Evolutionary conservation across 2,113 vertebrate species (phyloP), one percentile per base, ranked within the genome.

Genomic region (Indicator maculatus): DNA sequence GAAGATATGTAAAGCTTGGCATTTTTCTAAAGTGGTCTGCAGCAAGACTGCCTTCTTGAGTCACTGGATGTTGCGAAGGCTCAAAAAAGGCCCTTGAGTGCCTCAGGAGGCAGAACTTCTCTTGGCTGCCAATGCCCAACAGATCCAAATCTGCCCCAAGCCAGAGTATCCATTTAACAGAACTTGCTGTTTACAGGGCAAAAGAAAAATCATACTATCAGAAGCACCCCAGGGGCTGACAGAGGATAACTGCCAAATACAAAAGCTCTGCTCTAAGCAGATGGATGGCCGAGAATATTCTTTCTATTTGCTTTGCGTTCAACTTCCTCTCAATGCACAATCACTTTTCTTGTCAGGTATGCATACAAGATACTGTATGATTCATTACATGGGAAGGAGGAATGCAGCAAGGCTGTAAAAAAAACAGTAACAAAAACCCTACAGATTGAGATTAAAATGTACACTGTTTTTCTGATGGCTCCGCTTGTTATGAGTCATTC

Each of bases 401-500:
- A 95, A 78, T 3, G 76, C 0, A 72, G 61, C 36, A 83, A 82
- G 65, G 16, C 53, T 33, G n/a, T 33, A 90, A 94, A 67, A 47
- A 67, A 50, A 93, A 61, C 19, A 84, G 76, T 86, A 93, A 88
- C 50, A 63, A 95, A 90, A 88, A 0, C 91, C 79, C 91, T 55
- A 78, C 91, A 88, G 93, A 95, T 59, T 92, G 86, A 88, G 83
- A 88, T 66, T 55, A 91, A 88, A 95, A 90, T 1, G 17, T 59
- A 86, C 93, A 96, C 89, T 90, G 89, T 91, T 95, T 91, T 95
- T 95, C 85, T 89, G 94, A 95, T 86, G 83, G 80, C 53, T 63
- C 61, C 78, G 72, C 88, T 91, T 81, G n/a, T 86, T 95, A 95
- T 97, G 96, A 96, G 90, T 97, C 96, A 97, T 74, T 94, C 93